phyloP scores from a whole-genome alignment of 64 coral and sea anemone genomes.

The Astreopora myriophthalma region DNA sequence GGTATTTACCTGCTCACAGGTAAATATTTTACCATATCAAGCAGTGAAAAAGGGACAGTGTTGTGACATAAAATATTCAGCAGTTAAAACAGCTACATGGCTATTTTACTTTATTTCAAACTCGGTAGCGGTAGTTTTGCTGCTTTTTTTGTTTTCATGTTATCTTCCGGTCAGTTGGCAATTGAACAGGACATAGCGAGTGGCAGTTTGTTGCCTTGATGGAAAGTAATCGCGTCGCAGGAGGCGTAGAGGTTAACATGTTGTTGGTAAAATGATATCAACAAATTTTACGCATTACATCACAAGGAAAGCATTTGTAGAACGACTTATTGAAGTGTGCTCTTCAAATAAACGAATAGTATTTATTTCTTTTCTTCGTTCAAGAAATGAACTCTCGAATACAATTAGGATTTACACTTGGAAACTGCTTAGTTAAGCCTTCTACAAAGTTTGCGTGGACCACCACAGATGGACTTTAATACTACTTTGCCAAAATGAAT shows the following conservation, averaged over 20 bases:
- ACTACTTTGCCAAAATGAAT: too few relatives aligned
- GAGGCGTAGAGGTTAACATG: neutral
- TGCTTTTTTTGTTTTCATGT: neutral
- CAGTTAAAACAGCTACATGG: neutral
- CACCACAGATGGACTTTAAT: too few relatives aligned
- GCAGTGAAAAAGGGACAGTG: neutral
- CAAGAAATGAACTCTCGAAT: too few relatives aligned
- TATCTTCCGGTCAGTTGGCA: too few relatives aligned
- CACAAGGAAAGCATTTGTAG: neutral
- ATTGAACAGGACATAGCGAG: too few relatives aligned
- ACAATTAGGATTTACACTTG: too few relatives aligned
- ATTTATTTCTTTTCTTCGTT: too few relatives aligned
- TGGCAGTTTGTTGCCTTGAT: too few relatives aligned
- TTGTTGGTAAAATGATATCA: neutral
- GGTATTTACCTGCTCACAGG: constrained; percentile 35
- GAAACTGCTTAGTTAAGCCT: too few relatives aligned
- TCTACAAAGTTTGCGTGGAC: too few relatives aligned
- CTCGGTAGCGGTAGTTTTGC: neutral
- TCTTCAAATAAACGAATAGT: neutral
- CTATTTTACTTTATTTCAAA: constrained; percentile 31
- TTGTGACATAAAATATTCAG: constrained; percentile 46
- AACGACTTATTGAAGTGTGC: neutral
- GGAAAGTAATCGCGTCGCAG: neutral
- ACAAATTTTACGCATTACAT: constrained; percentile 43
- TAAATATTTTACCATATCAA: constrained; percentile 29